These are phyloP conservation scores for Aromia moschata DNA, from an alignment of 2,888 invertebrate genomes.

Conservation along the genomic window DNA sequence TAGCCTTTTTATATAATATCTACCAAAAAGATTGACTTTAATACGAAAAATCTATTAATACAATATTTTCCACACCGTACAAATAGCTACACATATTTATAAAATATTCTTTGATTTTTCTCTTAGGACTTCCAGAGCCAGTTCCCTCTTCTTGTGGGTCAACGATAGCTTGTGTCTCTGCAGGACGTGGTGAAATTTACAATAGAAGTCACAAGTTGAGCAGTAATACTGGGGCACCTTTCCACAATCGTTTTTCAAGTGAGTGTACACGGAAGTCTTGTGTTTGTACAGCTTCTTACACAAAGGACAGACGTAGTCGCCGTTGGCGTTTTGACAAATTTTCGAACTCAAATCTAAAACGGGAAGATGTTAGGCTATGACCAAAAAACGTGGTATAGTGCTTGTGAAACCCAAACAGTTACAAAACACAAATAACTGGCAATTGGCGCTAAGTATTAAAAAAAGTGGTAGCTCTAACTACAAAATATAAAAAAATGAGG, in stretches of 20 bases:
- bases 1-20: too few relatives aligned
- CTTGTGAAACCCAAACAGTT: too few relatives aligned
- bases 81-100: too few relatives aligned
- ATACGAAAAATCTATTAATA: too few relatives aligned
- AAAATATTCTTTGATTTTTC: constrained; percentile 8
- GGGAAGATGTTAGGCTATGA: too few relatives aligned
- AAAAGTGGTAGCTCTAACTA: too few relatives aligned
- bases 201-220: constrained; percentile 50
- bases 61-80: too few relatives aligned
- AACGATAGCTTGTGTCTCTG: constrained; percentile 48
- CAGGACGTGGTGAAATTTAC: constrained; percentile 52
- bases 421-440: too few relatives aligned
- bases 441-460: too few relatives aligned
- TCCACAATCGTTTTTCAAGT: constrained; percentile 77
- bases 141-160: constrained; percentile 35
- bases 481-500: too few relatives aligned
- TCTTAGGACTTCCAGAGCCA: constrained; percentile 13
- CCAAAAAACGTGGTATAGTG: too few relatives aligned
- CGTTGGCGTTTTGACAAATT: constrained; percentile 38
- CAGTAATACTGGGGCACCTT: constrained; percentile 52
- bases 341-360: constrained; percentile 34
- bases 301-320: constrained; percentile 65
- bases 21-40: too few relatives aligned
- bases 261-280: constrained; percentile 78
- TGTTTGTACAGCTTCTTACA: constrained; percentile 83